phyloP scores from a whole-genome alignment of 2,113 vertebrate species.

The Chlamydotis undulata region DNA sequence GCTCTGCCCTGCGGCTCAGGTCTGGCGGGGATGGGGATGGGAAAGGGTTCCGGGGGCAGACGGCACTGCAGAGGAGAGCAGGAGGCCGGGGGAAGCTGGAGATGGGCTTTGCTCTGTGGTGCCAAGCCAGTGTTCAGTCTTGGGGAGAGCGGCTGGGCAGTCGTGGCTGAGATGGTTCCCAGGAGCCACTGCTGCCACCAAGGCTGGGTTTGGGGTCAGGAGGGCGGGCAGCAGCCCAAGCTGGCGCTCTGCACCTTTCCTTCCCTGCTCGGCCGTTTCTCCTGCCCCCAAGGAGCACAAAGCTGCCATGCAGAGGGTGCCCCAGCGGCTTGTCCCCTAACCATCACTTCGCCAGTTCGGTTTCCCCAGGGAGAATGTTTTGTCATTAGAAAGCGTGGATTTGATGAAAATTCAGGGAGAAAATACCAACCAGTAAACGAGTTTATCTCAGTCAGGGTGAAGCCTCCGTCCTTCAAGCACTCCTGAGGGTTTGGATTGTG shows the following conservation, averaged over 20 bases:
- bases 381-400: background rate
- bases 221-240: background rate
- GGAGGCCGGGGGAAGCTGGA: background rate
- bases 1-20: background rate
- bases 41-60: background rate
- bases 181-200: background rate
- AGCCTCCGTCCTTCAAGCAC: background rate
- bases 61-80: rapidly evolving
- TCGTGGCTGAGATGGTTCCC: background rate
- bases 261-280: background rate
- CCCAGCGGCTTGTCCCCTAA: background rate
- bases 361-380: background rate
- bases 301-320: rapidly evolving
- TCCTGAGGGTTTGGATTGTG: background rate
- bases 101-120: background rate
- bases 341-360: background rate
- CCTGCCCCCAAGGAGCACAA: background rate
- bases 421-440: background rate
- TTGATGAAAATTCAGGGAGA: background rate
- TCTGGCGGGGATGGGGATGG: background rate
- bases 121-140: background rate
- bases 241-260: background rate
- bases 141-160: rapidly evolving
- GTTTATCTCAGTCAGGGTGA: background rate
- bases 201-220: background rate